A percentile compares a stretch with the other conserved stretches of the same genome.
These are phyloP conservation scores for Calidris pygmaea DNA, from an alignment of 2,113 vertebrate species.

Conservation along the genomic window DNA sequence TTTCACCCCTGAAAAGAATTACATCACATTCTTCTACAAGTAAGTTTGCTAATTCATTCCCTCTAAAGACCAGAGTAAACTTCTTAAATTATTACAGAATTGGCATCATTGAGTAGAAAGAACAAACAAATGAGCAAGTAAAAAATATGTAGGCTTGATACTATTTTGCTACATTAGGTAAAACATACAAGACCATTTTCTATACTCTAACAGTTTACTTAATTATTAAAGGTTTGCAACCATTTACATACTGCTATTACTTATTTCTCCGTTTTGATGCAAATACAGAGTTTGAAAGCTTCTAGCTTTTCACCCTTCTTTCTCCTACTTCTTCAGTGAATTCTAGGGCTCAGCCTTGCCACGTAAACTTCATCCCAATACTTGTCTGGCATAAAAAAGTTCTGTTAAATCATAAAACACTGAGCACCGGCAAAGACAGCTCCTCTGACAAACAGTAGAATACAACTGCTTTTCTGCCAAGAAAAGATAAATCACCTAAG, in stretches of 20 bases:
- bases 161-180: background rate
- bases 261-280: background rate
- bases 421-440: background rate
- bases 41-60: background rate
- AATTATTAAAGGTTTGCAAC: background rate
- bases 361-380: background rate
- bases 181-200: background rate
- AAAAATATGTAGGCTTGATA: background rate
- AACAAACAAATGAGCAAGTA: background rate
- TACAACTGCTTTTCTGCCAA: background rate
- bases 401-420: background rate
- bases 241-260: background rate
- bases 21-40: background rate
- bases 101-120: background rate
- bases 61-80: background rate
- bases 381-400: background rate
- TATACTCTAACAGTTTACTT: background rate
- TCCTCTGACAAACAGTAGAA: background rate
- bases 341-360: background rate
- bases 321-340: background rate
- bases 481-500: background rate
- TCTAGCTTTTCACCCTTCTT: background rate
- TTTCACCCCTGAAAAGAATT: background rate
- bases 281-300: background rate
- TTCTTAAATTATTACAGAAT: background rate